Conservation (phyloP, 2,113 vertebrate species). For the Pica pica region DNA sequence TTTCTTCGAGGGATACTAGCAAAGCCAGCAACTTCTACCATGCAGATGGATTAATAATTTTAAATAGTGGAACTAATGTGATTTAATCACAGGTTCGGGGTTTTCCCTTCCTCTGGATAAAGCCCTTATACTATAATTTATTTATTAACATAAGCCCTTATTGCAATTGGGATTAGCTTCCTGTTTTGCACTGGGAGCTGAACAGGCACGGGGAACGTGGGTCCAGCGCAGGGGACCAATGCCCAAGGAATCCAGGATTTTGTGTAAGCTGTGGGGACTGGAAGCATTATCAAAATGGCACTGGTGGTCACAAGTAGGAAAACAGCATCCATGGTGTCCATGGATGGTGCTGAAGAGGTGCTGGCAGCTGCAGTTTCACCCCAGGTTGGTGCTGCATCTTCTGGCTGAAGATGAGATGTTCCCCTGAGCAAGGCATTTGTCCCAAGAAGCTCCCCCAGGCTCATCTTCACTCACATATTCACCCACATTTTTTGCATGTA, state of each 20-base stretch:
- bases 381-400: not conserved
- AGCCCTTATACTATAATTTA: not conserved
- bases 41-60: not conserved
- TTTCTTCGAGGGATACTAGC: not conserved
- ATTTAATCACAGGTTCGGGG: not conserved
- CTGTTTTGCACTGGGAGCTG: not conserved
- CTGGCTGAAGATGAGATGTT: not conserved
- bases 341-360: not conserved
- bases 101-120: not conserved
- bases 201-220: not conserved
- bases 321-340: accelerated
- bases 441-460: accelerated
- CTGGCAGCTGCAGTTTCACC: not conserved
- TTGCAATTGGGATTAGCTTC: not conserved
- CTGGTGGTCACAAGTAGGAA: not conserved
- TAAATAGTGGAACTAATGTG: not conserved
- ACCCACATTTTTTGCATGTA: not conserved
- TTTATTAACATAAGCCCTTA: not conserved
- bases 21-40: not conserved
- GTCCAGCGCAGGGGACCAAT: not conserved
- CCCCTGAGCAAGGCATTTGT: not conserved
- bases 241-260: not conserved
- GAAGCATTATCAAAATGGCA: not conserved
- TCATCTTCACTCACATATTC: not conserved
- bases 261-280: not conserved